A percentile compares a stretch with the other conserved stretches of the same genome.
phyloP scores from a whole-genome alignment of 2,113 vertebrate species.

The Saguinus midas region DNA sequence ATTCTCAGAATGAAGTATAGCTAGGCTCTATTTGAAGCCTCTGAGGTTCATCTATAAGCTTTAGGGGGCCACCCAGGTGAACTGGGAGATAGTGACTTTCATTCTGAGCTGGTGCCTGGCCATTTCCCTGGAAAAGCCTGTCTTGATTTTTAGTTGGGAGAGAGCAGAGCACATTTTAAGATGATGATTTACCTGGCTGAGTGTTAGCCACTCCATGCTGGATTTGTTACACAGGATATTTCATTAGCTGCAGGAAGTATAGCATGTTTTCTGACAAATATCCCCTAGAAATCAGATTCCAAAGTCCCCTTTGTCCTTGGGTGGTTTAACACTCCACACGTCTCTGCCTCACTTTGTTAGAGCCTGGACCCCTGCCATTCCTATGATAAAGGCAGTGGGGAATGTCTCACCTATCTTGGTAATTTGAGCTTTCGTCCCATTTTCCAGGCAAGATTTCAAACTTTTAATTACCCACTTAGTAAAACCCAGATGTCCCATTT shows the following conservation, averaged over 20 bases:
- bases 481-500: conserved; percentile 77
- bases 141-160: not conserved
- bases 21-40: not conserved
- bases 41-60: not conserved
- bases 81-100: not conserved
- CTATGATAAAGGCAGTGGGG: conserved; percentile 61
- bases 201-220: not conserved
- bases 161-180: not conserved
- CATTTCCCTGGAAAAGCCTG: not conserved
- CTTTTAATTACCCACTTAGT: conserved; percentile 70
- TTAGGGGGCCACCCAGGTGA: not conserved
- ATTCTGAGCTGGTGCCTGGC: not conserved
- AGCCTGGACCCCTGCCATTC: conserved; percentile 54
- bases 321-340: not conserved
- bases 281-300: conserved; percentile 46
- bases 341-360: conserved; percentile 41
- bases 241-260: not conserved
- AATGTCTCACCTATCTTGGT: conserved; percentile 71
- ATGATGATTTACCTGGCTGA: not conserved
- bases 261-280: conserved; percentile 50
- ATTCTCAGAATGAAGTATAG: not conserved
- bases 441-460: conserved; percentile 79
- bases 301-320: conserved; percentile 52
- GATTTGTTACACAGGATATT: not conserved
- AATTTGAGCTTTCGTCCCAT: conserved; percentile 75